These are phyloP conservation scores for Platichthys stellatus DNA, from an alignment of 2,113 vertebrate genomes.

Conservation along the genomic window DNA sequence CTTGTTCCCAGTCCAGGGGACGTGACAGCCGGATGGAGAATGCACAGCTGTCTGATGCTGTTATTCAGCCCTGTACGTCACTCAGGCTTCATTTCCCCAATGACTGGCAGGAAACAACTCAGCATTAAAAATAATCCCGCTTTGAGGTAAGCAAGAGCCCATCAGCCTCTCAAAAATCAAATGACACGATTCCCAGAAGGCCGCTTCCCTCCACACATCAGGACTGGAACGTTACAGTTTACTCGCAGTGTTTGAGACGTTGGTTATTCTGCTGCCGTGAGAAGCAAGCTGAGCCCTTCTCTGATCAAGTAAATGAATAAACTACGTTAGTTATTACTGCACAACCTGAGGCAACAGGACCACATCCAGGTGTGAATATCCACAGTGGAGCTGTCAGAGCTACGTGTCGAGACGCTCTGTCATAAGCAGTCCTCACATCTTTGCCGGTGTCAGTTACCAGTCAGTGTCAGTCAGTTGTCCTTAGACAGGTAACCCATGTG, in stretches of 20 bases:
- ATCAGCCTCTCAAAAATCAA: slow-evolving; percentile 36
- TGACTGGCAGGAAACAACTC: slow-evolving; percentile 34
- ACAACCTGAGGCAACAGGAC: slow-evolving; percentile 33
- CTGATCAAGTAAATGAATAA: slow-evolving; percentile 43
- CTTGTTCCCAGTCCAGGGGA: slow-evolving; percentile 1
- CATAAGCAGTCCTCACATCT: slow-evolving; percentile 7
- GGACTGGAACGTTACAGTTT: slow-evolving; percentile 34
- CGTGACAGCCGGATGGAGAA: slow-evolving; percentile 5
- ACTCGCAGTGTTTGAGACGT: slow-evolving; percentile 38
- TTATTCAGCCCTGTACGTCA: slow-evolving; percentile 34
- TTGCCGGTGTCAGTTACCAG: not conserved
- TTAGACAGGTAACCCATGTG: slow-evolving; percentile 88
- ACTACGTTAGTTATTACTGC: slow-evolving; percentile 39
- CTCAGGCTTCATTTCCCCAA: slow-evolving; percentile 31
- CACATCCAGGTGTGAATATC: slow-evolving; percentile 9
- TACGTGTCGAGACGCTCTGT: not conserved
- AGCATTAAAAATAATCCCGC: slow-evolving; percentile 44
- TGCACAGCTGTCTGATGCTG: slow-evolving; percentile 29
- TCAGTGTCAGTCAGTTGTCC: slow-evolving; percentile 48
- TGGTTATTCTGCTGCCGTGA: slow-evolving; percentile 40
- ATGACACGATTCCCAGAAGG: slow-evolving; percentile 8
- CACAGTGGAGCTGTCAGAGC: slow-evolving; percentile 8
- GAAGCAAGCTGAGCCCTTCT: slow-evolving; percentile 54
- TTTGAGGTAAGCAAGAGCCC: slow-evolving; percentile 47
- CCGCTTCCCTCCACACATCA: slow-evolving; percentile 3